Percentiles rank a stretch among this genome's conserved stretches.
phyloP scores from a whole-genome alignment of 1,140 invertebrate genomes.

The Lordiphosa stackelbergi region DNA sequence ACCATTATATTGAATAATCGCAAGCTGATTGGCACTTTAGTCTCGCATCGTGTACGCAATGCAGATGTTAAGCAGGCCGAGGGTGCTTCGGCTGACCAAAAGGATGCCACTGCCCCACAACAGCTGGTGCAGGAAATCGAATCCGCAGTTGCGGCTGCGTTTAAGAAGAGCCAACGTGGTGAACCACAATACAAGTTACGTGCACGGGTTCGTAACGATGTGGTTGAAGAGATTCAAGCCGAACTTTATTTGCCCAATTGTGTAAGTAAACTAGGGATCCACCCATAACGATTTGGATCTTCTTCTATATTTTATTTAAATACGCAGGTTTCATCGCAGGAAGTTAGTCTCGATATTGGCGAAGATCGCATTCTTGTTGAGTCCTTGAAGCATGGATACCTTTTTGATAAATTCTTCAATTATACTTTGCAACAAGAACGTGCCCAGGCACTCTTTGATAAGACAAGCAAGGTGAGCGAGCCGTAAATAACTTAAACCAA shows the following conservation, averaged over 20 bases:
- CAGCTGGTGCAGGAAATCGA: constrained; percentile 71
- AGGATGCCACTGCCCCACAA: not conserved
- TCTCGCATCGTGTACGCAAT: constrained; percentile 85
- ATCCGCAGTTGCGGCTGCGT: constrained; percentile 44
- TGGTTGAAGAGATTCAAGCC: constrained; percentile 70
- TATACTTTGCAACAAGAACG: constrained; percentile 80
- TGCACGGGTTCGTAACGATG: constrained; percentile 65
- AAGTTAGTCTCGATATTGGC: constrained; percentile 83
- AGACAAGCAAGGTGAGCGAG: constrained; percentile 65
- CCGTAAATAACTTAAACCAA: not conserved
- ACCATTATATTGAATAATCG: constrained; percentile 81
- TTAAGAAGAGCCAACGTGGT: constrained; percentile 7
- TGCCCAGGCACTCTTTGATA: constrained; percentile 82
- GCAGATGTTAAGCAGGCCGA: constrained; percentile 78
- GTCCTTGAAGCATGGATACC: constrained; percentile 79
- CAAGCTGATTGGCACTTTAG: constrained; percentile 84
- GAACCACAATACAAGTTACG: constrained; percentile 76
- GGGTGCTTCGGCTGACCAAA: constrained; percentile 54
- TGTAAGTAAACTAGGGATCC: constrained; percentile 35
- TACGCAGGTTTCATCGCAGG: constrained; percentile 80
- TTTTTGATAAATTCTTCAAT: constrained; percentile 84
- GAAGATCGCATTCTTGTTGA: constrained; percentile 85
- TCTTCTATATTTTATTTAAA: not conserved
- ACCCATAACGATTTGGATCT: too few species aligned
- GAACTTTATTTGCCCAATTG: constrained; percentile 79